Conservation (phyloP, 2,888 invertebrate species). For the Lasioglossum leucozonium region DNA sequence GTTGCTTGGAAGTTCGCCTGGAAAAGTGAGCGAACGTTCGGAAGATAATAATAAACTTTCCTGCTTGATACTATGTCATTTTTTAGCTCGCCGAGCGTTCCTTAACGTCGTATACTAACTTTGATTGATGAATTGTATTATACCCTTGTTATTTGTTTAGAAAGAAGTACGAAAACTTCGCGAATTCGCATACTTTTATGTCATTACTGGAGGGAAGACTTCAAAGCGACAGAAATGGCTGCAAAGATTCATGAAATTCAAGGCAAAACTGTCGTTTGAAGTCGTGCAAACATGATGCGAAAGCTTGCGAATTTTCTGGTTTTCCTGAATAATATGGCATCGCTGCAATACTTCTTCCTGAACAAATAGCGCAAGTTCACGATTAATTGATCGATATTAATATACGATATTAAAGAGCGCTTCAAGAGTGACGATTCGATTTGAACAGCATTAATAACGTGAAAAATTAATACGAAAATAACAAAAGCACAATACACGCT, state of each 20-base stretch:
- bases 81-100: background rate
- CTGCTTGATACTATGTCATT: background rate
- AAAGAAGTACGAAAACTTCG: background rate
- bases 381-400: background rate
- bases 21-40: background rate
- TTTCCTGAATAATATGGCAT: background rate
- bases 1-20: background rate
- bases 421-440: background rate
- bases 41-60: background rate
- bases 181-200: background rate
- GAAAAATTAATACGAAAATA: background rate
- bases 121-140: background rate
- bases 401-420: background rate
- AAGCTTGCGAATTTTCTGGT: background rate
- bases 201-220: background rate
- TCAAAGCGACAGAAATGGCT: background rate
- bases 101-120: background rate
- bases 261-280: background rate
- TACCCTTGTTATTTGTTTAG: background rate
- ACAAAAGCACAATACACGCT: background rate
- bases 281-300: background rate
- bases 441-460: background rate
- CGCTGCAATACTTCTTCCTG: too few relatives aligned
- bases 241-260: background rate
- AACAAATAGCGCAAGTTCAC: background rate